Conservation (phyloP, 2,113 vertebrate species). For the Gallinago undulata region DNA sequence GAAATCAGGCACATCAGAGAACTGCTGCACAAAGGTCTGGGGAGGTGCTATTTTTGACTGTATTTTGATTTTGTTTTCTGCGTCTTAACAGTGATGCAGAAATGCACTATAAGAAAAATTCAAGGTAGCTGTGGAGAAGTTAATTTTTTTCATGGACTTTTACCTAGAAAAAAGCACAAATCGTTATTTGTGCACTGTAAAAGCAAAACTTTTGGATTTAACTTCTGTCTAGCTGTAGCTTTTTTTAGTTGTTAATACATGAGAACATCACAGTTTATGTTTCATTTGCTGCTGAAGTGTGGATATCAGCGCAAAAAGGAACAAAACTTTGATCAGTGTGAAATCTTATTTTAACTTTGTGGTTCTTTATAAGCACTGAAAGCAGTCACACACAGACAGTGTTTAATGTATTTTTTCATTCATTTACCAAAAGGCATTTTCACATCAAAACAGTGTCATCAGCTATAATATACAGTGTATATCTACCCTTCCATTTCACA, state of each 20-base stretch:
- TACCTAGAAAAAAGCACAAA: background rate
- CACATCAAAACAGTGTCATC: constrained; percentile 21
- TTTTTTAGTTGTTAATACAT: background rate
- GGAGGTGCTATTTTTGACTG: background rate
- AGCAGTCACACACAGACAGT: background rate
- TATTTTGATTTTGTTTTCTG: background rate
- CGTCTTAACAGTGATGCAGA: background rate
- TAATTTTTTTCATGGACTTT: background rate
- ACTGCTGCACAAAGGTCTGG: background rate
- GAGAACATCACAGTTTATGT: background rate
- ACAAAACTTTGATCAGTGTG: background rate
- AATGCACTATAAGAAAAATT: background rate
- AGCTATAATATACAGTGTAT: background rate
- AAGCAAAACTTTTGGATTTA: background rate
- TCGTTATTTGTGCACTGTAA: background rate
- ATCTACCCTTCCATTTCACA: background rate
- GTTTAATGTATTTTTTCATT: constrained; percentile 6
- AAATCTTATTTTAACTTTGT: background rate
- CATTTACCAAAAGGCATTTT: constrained; percentile 23
- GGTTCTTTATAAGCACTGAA: background rate
- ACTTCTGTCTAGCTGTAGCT: background rate
- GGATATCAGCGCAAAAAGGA: background rate
- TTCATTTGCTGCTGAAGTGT: constrained; percentile 2
- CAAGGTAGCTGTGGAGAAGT: background rate
- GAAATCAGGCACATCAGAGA: background rate